Conservation (phyloP, 1,140 invertebrate species). For the Drosophila sproati region DNA sequence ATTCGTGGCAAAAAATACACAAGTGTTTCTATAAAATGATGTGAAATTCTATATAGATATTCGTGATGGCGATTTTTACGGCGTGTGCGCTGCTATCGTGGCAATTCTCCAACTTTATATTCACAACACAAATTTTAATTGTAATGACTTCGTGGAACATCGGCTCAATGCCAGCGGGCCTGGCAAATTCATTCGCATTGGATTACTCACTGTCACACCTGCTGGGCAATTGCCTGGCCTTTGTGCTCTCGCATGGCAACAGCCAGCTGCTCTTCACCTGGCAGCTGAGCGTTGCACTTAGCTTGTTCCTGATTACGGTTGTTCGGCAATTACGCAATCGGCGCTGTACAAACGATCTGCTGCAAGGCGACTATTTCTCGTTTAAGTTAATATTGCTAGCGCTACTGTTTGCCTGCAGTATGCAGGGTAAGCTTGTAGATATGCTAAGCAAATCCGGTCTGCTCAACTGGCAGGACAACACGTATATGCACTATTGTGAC, state of each 20-base stretch:
- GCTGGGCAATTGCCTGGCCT: slow-evolving; percentile 67
- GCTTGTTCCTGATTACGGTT: slow-evolving; percentile 64
- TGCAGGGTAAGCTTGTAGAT: slow-evolving; percentile 66
- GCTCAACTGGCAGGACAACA: slow-evolving; percentile 48
- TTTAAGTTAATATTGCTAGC: slow-evolving; percentile 66
- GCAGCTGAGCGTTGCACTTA: slow-evolving; percentile 66
- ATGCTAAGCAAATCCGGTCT: slow-evolving; percentile 59
- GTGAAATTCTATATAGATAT: slow-evolving; percentile 48
- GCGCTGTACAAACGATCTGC: slow-evolving; percentile 33
- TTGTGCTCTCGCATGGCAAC: slow-evolving; percentile 73
- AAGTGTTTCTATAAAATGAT: not conserved
- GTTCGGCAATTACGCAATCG: slow-evolving; percentile 51
- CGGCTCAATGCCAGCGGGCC: slow-evolving; percentile 40
- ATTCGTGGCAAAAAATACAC: not conserved
- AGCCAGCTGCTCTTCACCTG: slow-evolving; percentile 70
- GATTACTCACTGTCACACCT: slow-evolving; percentile 78
- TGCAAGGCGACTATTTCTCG: slow-evolving; percentile 62
- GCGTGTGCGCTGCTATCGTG: slow-evolving; percentile 73
- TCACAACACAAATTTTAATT: slow-evolving; percentile 76
- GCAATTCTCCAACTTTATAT: slow-evolving; percentile 81
- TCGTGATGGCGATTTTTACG: slow-evolving; percentile 70
- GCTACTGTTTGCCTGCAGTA: slow-evolving; percentile 62
- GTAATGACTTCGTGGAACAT: slow-evolving; percentile 67
- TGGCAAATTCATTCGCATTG: slow-evolving; percentile 64
- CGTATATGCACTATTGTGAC: slow-evolving; percentile 61